Conservation (phyloP, 2,113 vertebrate species). For the Ondatra zibethicus region DNA sequence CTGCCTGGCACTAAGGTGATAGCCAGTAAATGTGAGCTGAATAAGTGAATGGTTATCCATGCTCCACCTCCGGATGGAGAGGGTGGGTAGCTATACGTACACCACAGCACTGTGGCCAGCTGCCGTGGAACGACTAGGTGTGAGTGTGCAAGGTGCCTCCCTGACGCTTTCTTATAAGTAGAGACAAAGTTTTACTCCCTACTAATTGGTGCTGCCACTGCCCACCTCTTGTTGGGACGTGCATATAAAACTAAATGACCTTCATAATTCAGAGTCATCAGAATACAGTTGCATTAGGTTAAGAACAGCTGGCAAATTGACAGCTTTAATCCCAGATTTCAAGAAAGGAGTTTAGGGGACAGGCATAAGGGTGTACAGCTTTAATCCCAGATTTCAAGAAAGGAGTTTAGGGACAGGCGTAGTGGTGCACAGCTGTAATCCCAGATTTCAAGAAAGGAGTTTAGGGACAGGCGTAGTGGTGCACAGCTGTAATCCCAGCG, state of each 20-base stretch:
- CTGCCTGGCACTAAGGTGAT: neutral
- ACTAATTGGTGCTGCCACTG: neutral
- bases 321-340: neutral
- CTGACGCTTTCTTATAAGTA: neutral
- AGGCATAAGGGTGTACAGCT: neutral
- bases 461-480: neutral
- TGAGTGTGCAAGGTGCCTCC: neutral
- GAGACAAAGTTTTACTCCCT: neutral
- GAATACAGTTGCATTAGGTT: neutral
- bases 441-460: neutral
- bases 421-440: neutral
- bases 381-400: too few relatives aligned
- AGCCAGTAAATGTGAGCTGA: neutral
- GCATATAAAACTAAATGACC: neutral
- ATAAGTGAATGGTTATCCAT: neutral
- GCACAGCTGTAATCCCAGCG: neutral
- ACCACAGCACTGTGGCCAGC: neutral
- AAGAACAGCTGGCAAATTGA: neutral
- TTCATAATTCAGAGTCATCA: neutral
- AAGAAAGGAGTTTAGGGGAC: neutral
- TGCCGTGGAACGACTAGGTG: neutral
- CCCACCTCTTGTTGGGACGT: neutral
- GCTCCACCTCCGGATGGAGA: rapidly evolving
- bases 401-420: too few relatives aligned
- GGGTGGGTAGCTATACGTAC: neutral